Evolutionary conservation across 2,888 invertebrate genomes (phyloP), one percentile per base, ranked within the genome.

Genomic region (Lysandra bellargus): DNA sequence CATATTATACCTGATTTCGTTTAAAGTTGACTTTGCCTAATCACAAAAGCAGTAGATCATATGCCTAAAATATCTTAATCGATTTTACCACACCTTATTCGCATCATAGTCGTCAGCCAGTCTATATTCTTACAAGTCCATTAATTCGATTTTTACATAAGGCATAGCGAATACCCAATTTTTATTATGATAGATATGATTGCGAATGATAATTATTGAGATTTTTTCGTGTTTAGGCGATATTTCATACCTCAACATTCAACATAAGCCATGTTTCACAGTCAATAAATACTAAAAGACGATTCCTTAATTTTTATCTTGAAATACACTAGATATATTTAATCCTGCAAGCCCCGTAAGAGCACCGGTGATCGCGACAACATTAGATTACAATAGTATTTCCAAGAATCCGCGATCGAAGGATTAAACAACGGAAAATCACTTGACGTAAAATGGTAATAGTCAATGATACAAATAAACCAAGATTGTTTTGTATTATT

Each of bases 61-160:
- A 57, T 57, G 17, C 57, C 69, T 23, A 23, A 2, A 64, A 64
- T 12, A 30, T 64, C 12, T 23, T 3, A 7, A 9, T 12, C 30
- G 23, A 64, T 64, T 30, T 64, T 64, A 37, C 69, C 4, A 69
- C 33, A 69, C 23, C 33, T 14, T 14, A 69, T 37, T 64, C 6
- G 23, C 60, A 69, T 69, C 33, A 1, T 69, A 69, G 4, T 37
- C 33, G 69, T 37, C 33, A 33, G 69, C 33, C 69, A 69, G 69
- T 69, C 69, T 76, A 53, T 53, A 76, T 76, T 53, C 12, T 23
- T 76, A 33, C 76, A 33, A 69, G 78, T 78, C 40, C 49, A 30
- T 78, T 44, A 49, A 44, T 75, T 75, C 30, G 30, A 75, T 75
- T 75, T 75, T 75, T 75, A 75, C 75, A 75, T 49, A 44, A 75